These are phyloP conservation scores for Caenorhabditis angaria DNA, from an alignment of 2,888 invertebrate species.

Conservation along the genomic window DNA sequence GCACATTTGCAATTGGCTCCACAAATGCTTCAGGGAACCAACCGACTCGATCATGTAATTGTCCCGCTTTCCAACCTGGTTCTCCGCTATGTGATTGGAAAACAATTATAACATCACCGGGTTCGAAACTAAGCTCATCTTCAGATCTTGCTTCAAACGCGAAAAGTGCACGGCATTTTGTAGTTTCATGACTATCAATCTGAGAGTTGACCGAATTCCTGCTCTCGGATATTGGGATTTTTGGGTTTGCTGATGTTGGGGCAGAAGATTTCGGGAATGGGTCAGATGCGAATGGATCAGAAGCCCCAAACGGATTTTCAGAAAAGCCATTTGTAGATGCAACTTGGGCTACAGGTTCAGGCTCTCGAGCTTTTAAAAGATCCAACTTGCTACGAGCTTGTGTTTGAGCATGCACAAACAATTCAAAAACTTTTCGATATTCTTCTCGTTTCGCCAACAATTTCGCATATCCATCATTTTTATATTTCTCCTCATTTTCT, in stretches of 20 bases:
- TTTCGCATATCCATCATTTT: conserved; percentile 15
- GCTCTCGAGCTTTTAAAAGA: not conserved
- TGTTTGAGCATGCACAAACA: conserved; percentile 39
- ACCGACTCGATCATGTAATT: conserved; percentile 81
- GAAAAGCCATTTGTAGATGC: not conserved
- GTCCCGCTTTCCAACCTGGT: conserved; percentile 96
- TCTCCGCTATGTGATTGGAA: conserved; percentile 84
- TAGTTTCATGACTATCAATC: conserved; percentile 72
- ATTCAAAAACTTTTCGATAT: conserved; percentile 37
- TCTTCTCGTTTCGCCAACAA: conserved; percentile 35
- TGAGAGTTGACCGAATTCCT: conserved; percentile 7
- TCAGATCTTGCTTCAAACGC: conserved; percentile 90
- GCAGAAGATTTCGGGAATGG: not conserved
- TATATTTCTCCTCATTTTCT: conserved; percentile 31
- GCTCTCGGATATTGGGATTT: conserved; percentile 15
- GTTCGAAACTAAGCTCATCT: conserved; percentile 73
- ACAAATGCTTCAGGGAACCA: conserved; percentile 75
- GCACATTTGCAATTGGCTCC: conserved; percentile 67
- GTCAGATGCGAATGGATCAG: conserved; percentile 5
- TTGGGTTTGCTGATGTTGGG: not conserved
- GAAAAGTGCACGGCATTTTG: conserved; percentile 87
- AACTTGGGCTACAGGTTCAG: not conserved
- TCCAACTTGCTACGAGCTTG: conserved; percentile 16
- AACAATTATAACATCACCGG: conserved; percentile 87
- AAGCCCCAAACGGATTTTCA: not conserved